A percentile compares a stretch with the other conserved stretches of the same genome.
Evolutionary conservation across 2,113 vertebrate species (phyloP).

Genomic region (rat (Rattus norvegicus)): GRCr8 NC_086033.1:32166501-32167000

Average conservation of each 20-base stretch:
- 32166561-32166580: background rate
- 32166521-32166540: background rate
- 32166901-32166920: background rate
- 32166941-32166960: background rate
- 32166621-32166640: slow-evolving; percentile 96
- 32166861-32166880: slow-evolving; percentile 30
- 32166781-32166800: background rate
- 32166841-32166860: too few relatives aligned
- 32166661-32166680: slow-evolving; percentile 95
- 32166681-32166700: slow-evolving; percentile 98
- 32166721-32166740: slow-evolving; percentile 70
- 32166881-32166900: background rate
- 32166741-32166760: background rate
- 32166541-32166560: background rate
- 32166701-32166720: slow-evolving; percentile 93
- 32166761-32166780: background rate
- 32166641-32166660: slow-evolving; percentile 96
- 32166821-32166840: background rate
- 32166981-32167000: slow-evolving; percentile 4
- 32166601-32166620: slow-evolving; percentile 95
- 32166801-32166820: background rate
- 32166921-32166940: slow-evolving; percentile 11
- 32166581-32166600: slow-evolving; percentile 95
- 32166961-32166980: background rate
- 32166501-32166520: slow-evolving; percentile 7